phyloP scores from a whole-genome alignment of 2,888 invertebrate species.

The Anthophora plumipes region DNA sequence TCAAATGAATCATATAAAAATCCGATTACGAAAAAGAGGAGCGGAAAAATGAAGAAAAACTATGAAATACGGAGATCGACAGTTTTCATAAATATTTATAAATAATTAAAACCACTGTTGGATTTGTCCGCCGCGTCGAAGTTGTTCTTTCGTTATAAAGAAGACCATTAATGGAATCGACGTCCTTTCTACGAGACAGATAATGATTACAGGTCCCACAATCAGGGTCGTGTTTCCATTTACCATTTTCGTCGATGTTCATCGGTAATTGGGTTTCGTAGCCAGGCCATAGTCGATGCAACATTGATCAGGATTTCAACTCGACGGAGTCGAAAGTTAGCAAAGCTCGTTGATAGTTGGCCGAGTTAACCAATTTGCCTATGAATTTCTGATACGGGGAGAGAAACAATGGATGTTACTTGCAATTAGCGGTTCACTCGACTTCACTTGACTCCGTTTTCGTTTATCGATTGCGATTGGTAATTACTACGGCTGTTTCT shows the following conservation, averaged over 20 bases:
- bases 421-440: constrained; percentile 27
- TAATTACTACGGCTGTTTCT: background rate
- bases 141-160: no score
- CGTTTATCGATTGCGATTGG: background rate
- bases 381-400: constrained; percentile 30
- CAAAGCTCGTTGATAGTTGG: constrained; percentile 24
- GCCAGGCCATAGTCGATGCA: background rate
- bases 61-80: no score
- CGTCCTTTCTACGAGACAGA: no score
- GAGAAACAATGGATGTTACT: constrained; percentile 18
- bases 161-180: no score
- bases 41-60: no score
- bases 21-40: no score
- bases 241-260: constrained; percentile 20
- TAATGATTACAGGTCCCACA: background rate
- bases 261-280: constrained; percentile 12
- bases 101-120: no score
- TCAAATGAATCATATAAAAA: no score
- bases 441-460: background rate
- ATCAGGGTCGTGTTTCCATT: constrained; percentile 1
- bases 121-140: no score
- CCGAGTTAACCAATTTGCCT: constrained; percentile 26
- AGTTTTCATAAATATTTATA: no score
- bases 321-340: constrained; percentile 20
- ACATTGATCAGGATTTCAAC: constrained; percentile 25